Evolutionary conservation across 2,797 vertebrate genomes (phyloP).

Genomic region (Silurus lanzhouensis): DNA sequence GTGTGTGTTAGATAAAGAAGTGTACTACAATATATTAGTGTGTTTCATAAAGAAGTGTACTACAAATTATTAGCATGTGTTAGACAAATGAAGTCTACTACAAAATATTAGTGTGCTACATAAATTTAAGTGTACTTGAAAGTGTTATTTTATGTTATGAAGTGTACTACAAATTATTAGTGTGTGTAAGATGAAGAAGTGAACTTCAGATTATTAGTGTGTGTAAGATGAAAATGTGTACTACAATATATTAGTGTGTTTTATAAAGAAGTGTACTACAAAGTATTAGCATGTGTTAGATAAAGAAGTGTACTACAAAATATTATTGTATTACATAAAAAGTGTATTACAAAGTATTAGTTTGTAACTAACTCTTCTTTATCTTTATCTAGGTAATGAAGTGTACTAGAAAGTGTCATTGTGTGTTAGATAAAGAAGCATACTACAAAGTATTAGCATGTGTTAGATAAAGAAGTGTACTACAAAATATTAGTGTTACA

Average conservation of each 20-base stretch:
- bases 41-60: too few relatives aligned
- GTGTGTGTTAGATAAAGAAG: not conserved
- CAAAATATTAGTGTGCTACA: too few relatives aligned
- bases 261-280: too few relatives aligned
- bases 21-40: not conserved
- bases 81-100: too few relatives aligned
- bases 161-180: not conserved
- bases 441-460: not conserved
- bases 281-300: not conserved
- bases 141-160: not conserved
- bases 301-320: not conserved
- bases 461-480: not conserved
- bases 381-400: not conserved
- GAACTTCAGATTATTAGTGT: not conserved
- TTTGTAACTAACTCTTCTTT: not conserved
- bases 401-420: not conserved
- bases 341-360: not conserved
- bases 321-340: too few relatives aligned
- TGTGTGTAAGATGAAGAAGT: not conserved
- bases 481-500: not conserved
- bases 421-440: not conserved
- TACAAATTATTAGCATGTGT: too few relatives aligned
- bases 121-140: not conserved
- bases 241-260: not conserved
- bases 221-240: not conserved